Conservation (phyloP, 2,888 invertebrate species). For the Pollenia angustigena region DNA sequence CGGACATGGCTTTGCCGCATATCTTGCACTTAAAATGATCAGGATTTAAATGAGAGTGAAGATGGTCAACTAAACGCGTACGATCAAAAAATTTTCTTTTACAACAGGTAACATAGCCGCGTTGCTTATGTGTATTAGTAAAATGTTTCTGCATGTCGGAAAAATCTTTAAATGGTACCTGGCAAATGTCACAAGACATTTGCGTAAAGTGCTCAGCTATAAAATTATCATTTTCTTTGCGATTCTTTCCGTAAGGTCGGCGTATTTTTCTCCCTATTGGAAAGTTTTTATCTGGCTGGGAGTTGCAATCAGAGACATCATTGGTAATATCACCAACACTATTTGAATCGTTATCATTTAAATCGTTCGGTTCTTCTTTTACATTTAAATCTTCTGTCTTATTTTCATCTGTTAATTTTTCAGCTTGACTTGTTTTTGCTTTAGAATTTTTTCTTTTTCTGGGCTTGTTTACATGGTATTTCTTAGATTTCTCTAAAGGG, state of each 20-base stretch:
- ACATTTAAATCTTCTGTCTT: background rate
- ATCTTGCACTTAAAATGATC: conserved; percentile 80
- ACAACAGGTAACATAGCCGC: conserved; percentile 79
- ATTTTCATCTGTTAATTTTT: background rate
- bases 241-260: conserved; percentile 76
- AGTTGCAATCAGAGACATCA: background rate
- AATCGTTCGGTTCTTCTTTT: conserved; percentile 1
- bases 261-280: background rate
- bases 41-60: conserved; percentile 80
- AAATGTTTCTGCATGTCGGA: conserved; percentile 78
- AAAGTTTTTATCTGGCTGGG: background rate
- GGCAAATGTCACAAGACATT: conserved; percentile 78
- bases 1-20: conserved; percentile 77
- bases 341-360: background rate
- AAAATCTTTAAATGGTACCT: conserved; percentile 78
- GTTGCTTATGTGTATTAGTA: conserved; percentile 76
- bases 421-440: background rate
- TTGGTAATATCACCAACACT: conserved; percentile 15
- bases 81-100: conserved; percentile 79
- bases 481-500: conserved; percentile 39
- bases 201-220: conserved; percentile 78
- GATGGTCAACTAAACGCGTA: conserved; percentile 78
- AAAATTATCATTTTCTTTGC: conserved; percentile 78
- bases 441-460: conserved; percentile 15
- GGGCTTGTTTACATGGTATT: background rate